Conservation (phyloP, 2,888 invertebrate species). For the Papilio demoleus region DNA sequence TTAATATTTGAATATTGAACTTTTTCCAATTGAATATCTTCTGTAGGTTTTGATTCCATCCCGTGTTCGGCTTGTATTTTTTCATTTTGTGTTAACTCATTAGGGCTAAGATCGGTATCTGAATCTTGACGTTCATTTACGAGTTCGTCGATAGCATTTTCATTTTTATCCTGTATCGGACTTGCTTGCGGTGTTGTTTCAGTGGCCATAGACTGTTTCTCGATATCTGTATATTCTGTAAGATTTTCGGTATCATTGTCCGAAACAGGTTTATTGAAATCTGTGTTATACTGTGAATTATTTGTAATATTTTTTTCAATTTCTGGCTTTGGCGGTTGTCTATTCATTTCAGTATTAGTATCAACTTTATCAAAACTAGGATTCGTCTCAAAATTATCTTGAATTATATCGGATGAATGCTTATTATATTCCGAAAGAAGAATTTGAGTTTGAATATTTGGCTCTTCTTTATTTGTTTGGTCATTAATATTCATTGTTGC, state of each 20-base stretch:
- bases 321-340: neutral
- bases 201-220: neutral
- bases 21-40: neutral
- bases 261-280: neutral
- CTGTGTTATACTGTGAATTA: neutral
- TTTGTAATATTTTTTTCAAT: neutral
- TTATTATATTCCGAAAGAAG: neutral
- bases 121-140: neutral
- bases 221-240: neutral
- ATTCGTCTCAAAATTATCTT: neutral
- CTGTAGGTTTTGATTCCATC: slow-evolving; percentile 10
- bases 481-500: slow-evolving; percentile 2
- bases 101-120: too few species aligned
- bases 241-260: neutral
- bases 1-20: neutral
- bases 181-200: neutral
- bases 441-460: neutral
- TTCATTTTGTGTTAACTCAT: slow-evolving; percentile 28
- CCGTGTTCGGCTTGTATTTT: slow-evolving; percentile 28
- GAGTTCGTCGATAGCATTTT: neutral
- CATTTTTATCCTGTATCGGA: neutral
- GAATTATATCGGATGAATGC: neutral
- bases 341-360: neutral
- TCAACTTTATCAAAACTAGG: neutral
- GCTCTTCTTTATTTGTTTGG: slow-evolving; percentile 9